phyloP scores from a whole-genome alignment of 2,797 vertebrate species.

The Echiichthys vipera region DNA sequence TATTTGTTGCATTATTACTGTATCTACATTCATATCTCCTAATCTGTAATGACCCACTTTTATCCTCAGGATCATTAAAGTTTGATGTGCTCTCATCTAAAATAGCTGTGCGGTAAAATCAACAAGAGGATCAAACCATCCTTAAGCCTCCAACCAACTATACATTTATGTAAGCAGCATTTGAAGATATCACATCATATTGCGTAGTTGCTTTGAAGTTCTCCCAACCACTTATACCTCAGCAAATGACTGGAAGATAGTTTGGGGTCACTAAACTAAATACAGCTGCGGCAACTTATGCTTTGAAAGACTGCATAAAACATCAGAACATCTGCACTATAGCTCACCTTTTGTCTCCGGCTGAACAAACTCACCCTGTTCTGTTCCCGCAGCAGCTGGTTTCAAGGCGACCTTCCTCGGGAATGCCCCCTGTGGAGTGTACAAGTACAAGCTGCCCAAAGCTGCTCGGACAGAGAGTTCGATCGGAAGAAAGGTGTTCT shows the following conservation, averaged over 20 bases:
- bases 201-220: not conserved
- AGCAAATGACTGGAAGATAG: slow-evolving; percentile 15
- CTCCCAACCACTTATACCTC: slow-evolving; percentile 15
- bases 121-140: slow-evolving; percentile 15
- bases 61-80: slow-evolving; percentile 53
- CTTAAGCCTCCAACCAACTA: not conserved
- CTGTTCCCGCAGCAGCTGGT: slow-evolving; percentile 78
- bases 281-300: not conserved
- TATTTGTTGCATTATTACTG: slow-evolving; percentile 39
- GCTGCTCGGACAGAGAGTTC: slow-evolving; percentile 82
- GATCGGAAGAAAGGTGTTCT: slow-evolving; percentile 93
- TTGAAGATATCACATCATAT: not conserved
- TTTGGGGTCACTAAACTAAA: slow-evolving; percentile 16
- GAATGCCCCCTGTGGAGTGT: slow-evolving; percentile 94
- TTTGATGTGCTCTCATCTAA: slow-evolving; percentile 51
- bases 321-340: slow-evolving; percentile 19
- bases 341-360: slow-evolving; percentile 27
- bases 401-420: slow-evolving; percentile 91
- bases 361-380: slow-evolving; percentile 33
- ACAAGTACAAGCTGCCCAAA: slow-evolving; percentile 95
- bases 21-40: slow-evolving; percentile 23
- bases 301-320: no score
- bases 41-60: slow-evolving; percentile 41
- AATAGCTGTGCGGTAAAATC: slow-evolving; percentile 21
- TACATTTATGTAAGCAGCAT: not conserved